Evolutionary conservation across 1,140 invertebrate genomes (phyloP).

Genomic region (Eufriesea mexicana): DNA sequence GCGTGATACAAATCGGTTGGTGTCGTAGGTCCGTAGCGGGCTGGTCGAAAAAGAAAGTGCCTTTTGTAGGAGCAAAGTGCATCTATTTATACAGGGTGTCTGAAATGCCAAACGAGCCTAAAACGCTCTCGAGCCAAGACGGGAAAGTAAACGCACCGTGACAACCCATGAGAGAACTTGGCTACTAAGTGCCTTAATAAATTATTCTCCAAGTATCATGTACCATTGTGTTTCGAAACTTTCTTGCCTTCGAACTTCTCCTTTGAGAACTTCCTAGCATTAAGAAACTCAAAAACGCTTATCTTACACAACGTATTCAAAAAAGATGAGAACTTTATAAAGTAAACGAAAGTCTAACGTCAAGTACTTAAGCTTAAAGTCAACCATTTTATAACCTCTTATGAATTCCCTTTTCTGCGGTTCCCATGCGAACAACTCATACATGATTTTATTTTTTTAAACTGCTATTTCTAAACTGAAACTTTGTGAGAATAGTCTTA

Average conservation of each 20-base stretch:
- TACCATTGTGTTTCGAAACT: conserved; percentile 57
- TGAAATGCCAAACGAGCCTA: conserved; percentile 74
- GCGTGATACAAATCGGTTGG: conserved; percentile 34
- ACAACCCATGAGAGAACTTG: conserved; percentile 69
- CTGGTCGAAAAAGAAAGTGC: conserved; percentile 71
- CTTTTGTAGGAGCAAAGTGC: conserved; percentile 76
- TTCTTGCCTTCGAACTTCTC: conserved; percentile 23
- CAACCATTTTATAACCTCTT: not conserved
- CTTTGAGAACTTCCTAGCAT: not conserved
- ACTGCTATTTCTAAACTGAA: not conserved
- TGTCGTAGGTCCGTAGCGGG: conserved; percentile 46
- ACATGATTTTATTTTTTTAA: not conserved
- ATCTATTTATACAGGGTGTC: conserved; percentile 76
- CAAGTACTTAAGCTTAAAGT: not conserved
- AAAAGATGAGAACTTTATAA: not conserved
- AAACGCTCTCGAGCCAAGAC: conserved; percentile 71
- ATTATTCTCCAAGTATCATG: conserved; percentile 69
- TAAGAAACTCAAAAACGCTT: not conserved
- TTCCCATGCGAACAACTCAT: not conserved
- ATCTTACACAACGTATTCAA: not conserved
- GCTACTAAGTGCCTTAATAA: conserved; percentile 78
- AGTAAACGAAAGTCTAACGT: conserved; percentile 18
- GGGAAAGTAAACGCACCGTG: conserved; percentile 73
- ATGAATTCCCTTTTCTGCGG: no score
- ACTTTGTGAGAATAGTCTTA: not conserved